A percentile compares a stretch with the other conserved stretches of the same genome.
Evolutionary conservation across 2,888 invertebrate genomes (phyloP).

Genomic region (Coelopa pilipes): DNA sequence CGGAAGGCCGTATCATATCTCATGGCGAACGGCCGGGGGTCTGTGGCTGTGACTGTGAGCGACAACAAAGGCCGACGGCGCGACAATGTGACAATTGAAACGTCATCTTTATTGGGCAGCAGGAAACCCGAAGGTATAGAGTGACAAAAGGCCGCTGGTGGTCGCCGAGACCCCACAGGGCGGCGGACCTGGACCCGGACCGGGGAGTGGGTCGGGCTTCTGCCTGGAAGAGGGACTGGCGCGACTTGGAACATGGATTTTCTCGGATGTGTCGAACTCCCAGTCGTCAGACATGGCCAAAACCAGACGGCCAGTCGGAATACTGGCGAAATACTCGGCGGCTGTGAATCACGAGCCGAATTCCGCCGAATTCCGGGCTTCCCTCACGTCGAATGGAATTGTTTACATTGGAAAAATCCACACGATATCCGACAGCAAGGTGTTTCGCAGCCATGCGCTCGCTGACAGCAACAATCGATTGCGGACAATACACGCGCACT

Average conservation of each 20-base stretch:
- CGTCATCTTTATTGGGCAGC: constrained; percentile 5
- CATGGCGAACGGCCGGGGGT: background rate
- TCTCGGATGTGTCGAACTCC: too few species aligned
- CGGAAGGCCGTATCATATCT: constrained; percentile 11
- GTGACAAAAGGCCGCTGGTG: constrained; percentile 6
- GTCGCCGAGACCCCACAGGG: constrained; percentile 9
- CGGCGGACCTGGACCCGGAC: constrained; percentile 1
- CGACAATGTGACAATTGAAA: constrained; percentile 14
- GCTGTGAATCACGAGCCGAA: background rate
- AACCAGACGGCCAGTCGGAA: background rate
- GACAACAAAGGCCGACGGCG: background rate
- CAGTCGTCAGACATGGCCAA: too few species aligned
- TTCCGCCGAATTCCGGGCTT: background rate
- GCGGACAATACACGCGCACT: too few species aligned
- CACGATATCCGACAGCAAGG: constrained; percentile 6
- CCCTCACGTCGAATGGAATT: background rate
- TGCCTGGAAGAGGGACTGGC: background rate
- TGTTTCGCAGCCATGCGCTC: background rate
- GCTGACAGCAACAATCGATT: too few species aligned
- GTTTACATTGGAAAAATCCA: constrained; percentile 1
- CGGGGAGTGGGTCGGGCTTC: background rate
- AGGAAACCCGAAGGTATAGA: background rate
- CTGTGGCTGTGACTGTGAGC: background rate
- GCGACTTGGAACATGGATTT: background rate
- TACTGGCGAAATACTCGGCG: background rate